These are phyloP conservation scores for Lutraria lutraria DNA, from an alignment of 2,888 invertebrate genomes.

Conservation along the genomic window DNA sequence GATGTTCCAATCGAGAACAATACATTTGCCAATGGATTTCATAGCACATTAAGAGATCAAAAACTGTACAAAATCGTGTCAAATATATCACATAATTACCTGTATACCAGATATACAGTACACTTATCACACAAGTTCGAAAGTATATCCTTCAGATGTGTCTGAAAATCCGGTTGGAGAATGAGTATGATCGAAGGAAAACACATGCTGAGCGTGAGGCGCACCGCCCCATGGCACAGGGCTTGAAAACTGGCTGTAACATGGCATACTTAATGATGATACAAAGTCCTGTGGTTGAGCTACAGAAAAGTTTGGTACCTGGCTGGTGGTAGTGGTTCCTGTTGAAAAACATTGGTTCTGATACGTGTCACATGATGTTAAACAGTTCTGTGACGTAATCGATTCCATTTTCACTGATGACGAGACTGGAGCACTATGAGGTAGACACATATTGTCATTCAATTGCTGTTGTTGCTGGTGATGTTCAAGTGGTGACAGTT, in stretches of 20 bases:
- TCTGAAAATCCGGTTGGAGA: conserved; percentile 73
- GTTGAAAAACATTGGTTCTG: conserved; percentile 57
- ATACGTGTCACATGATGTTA: conserved; percentile 35
- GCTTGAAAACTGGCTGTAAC: conserved; percentile 44
- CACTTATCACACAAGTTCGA: conserved; percentile 66
- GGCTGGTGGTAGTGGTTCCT: conserved; percentile 44
- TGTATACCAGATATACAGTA: conserved; percentile 12
- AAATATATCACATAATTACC: conserved; percentile 22
- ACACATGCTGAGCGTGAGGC: conserved; percentile 45
- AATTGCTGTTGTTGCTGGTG: conserved; percentile 58
- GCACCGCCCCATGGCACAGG: conserved; percentile 51
- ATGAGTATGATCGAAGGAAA: conserved; percentile 52
- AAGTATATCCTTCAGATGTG: conserved; percentile 74
- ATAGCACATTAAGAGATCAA: conserved; percentile 27
- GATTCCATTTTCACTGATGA: conserved; percentile 31
- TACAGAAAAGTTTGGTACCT: conserved; percentile 47
- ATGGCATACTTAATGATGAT: conserved; percentile 34
- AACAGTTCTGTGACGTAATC: conserved; percentile 34
- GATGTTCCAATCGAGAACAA: background rate
- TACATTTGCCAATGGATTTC: conserved; percentile 21
- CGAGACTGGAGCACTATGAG: conserved; percentile 8
- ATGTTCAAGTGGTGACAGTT: conserved; percentile 36
- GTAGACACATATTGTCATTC: conserved; percentile 27
- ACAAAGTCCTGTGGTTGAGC: conserved; percentile 54
- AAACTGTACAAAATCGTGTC: conserved; percentile 29